These are phyloP conservation scores for Amphipoea lucens DNA, from an alignment of 2,888 invertebrate genomes.

Conservation along the genomic window DNA sequence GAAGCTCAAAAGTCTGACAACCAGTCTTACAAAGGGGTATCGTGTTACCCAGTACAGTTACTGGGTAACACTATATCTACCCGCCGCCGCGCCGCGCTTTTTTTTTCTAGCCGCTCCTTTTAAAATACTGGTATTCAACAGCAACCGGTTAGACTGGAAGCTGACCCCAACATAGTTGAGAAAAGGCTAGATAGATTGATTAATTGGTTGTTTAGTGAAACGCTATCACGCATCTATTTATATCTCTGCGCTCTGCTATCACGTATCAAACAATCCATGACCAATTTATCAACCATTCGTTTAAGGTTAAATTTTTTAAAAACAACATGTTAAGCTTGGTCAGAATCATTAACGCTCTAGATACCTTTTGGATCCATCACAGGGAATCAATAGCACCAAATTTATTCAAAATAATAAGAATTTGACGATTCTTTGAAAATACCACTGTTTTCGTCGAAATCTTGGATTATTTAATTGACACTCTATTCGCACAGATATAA, in stretches of 20 bases:
- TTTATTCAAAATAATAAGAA: background rate
- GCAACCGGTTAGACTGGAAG: background rate
- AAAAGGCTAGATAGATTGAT: background rate
- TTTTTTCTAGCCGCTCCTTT: background rate
- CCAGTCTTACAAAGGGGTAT: background rate
- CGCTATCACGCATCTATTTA: background rate
- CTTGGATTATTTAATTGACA: constrained; percentile 12
- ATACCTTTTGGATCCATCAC: constrained; percentile 32
- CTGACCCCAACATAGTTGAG: background rate
- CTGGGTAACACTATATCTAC: background rate
- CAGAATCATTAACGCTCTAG: background rate
- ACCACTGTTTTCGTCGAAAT: background rate
- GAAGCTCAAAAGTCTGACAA: background rate
- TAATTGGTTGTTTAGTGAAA: background rate
- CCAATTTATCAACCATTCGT: background rate
- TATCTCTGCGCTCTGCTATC: background rate
- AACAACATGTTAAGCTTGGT: background rate
- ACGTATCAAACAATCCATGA: background rate
- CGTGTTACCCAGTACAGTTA: background rate
- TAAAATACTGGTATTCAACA: background rate
- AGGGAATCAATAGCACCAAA: background rate
- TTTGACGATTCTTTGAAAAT: background rate
- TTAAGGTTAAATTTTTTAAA: background rate
- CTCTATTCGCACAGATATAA: constrained; percentile 6
- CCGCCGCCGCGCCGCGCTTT: no score